These are phyloP conservation scores for Chironomus tepperi DNA, from an alignment of 1,140 invertebrate species.

Conservation along the genomic window DNA sequence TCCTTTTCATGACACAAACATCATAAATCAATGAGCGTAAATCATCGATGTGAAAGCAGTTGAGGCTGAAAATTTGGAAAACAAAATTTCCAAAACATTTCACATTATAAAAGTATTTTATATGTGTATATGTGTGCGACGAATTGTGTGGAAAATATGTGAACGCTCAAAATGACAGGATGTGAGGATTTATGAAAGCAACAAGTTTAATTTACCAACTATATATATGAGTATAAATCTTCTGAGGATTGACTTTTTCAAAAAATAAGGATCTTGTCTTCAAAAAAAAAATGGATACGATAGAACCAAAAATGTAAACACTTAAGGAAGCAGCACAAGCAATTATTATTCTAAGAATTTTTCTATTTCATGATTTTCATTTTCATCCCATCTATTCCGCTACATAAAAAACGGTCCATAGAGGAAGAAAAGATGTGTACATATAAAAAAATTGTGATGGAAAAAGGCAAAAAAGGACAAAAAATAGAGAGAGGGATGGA, in stretches of 20 bases:
- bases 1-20: background rate
- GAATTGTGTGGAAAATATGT: background rate
- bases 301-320: background rate
- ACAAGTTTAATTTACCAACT: background rate
- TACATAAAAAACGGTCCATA: slow-evolving; percentile 8
- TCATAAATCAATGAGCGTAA: slow-evolving; percentile 1
- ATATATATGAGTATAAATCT: background rate
- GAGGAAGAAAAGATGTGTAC: background rate
- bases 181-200: background rate
- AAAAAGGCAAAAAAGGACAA: background rate
- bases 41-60: slow-evolving; percentile 6
- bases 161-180: background rate
- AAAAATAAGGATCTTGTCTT: background rate
- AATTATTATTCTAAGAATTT: background rate
- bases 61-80: background rate
- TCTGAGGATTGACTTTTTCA: background rate
- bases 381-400: background rate
- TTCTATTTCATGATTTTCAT: background rate
- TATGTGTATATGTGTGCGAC: no score
- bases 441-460: background rate
- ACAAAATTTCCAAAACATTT: slow-evolving; percentile 14
- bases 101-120: background rate
- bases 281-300: background rate
- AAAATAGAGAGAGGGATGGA: background rate
- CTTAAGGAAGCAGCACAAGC: background rate